Evolutionary conservation across 2,113 vertebrate species (phyloP).

Genomic region (Galemys pyrenaicus): DNA sequence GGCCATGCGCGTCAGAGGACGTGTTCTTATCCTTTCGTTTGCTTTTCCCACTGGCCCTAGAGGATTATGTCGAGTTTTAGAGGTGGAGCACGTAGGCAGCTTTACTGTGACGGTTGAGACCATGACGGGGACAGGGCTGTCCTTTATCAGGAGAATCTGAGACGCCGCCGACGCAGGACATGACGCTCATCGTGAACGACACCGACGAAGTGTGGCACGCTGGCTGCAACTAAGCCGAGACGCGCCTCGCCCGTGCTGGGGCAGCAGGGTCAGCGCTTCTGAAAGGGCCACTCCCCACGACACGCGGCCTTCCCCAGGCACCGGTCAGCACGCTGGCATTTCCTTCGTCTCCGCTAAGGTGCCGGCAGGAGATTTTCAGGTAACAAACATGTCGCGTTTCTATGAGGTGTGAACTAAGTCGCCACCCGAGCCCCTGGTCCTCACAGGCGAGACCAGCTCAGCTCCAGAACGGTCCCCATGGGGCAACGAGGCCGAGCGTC

Average conservation of each 20-base stretch:
- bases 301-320: no score
- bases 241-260: not conserved
- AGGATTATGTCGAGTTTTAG: not conserved
- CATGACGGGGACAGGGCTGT: not conserved
- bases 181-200: no score
- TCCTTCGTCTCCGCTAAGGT: not conserved
- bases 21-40: not conserved
- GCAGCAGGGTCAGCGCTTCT: no score
- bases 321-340: rapidly evolving
- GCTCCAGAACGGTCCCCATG: not conserved
- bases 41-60: not conserved
- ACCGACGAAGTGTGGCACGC: not conserved
- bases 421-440: no score
- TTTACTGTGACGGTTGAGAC: not conserved
- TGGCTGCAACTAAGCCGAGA: not conserved
- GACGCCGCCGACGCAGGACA: not conserved
- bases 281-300: no score
- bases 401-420: not conserved
- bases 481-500: no score
- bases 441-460: rapidly evolving
- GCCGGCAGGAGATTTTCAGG: not conserved
- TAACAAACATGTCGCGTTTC: not conserved
- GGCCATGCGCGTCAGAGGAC: not conserved
- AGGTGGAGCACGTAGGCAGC: not conserved
- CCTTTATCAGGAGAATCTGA: not conserved